Conservation (phyloP, 2,113 vertebrate species). For the Pluvialis apricaria region DNA sequence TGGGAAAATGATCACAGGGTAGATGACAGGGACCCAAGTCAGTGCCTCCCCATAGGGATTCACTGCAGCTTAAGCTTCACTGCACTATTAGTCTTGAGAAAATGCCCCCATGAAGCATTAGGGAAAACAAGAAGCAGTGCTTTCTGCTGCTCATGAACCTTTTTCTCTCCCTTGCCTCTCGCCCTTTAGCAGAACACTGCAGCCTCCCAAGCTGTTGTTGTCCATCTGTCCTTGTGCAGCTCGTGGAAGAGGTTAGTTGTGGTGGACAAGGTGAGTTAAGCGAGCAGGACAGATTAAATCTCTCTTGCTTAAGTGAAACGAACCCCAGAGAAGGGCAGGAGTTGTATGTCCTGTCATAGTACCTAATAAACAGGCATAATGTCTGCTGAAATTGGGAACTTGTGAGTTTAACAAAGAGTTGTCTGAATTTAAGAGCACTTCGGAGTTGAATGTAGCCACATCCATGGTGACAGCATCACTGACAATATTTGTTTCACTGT, state of each 20-base stretch:
- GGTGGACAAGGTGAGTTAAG: accelerated
- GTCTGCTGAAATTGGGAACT: not conserved
- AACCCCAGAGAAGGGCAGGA: not conserved
- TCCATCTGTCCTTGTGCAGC: not conserved
- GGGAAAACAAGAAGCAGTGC: not conserved
- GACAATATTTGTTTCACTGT: not conserved
- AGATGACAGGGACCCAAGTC: not conserved
- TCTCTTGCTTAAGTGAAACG: not conserved
- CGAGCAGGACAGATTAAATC: not conserved
- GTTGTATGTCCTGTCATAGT: not conserved
- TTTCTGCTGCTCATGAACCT: not conserved
- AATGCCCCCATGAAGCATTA: not conserved
- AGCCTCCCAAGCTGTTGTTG: not conserved
- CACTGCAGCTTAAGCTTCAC: not conserved
- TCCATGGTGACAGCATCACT: not conserved
- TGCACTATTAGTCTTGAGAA: not conserved
- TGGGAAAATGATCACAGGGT: not conserved
- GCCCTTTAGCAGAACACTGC: not conserved
- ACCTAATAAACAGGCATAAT: not conserved
- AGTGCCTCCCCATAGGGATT: not conserved
- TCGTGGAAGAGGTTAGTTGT: not conserved
- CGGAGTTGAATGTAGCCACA: not conserved
- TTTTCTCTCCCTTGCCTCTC: not conserved
- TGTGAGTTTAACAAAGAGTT: not conserved
- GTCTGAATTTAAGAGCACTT: not conserved